Base-by-base conservation (phyloP, 2,113 vertebrate species). In the Festucalex cinctus region DNA sequence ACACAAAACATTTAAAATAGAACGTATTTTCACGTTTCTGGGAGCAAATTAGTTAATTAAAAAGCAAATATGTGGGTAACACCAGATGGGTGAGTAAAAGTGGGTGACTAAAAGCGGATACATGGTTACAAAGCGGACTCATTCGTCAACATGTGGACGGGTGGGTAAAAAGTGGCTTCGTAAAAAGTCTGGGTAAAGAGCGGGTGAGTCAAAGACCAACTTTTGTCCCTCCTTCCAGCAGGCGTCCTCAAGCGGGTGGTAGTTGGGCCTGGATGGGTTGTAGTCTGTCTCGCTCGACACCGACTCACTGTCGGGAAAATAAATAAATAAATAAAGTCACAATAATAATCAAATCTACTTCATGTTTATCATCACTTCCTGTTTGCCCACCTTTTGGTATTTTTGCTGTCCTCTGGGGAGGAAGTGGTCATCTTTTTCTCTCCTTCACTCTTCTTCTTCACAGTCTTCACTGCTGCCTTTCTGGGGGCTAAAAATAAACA, bases 211-310 rank as follows among this genome's bases (percentile, higher is more conserved):
- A 57, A 36, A 36, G 7, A 41, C 78, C 80, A 80, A 96, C 95
- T 89, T 95, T 68, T 95, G 91, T 1, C 90, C 93, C 1, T 36
- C 84, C 12, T 51, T 84, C 95, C 95, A 96, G 85, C 95, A 95
- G 70, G 95, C 94, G 0, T 96, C 88, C 0, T 92, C 86, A 0
- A 95, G 16, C 0, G 94, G 94, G 60, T 96, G 94, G 66, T 97
- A 97, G 68, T 70, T 77, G 1, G 77, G 74, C 74, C 91, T 90
- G 22, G 92, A 87, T 0, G 94, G 95, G 69, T 95, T 73, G 61
- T 93, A 97, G 46, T 88, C 82, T 0, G 77, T 78, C 4, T 78
- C 37, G 17, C 83, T 88, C 0, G 69, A 73, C 0, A 63, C 12
- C 19, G 89, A 91, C 54, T 82, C 84, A 2, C 91, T 89, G 79